These are phyloP conservation scores for Craniophora ligustri DNA, from an alignment of 2,888 invertebrate species.

Conservation along the genomic window DNA sequence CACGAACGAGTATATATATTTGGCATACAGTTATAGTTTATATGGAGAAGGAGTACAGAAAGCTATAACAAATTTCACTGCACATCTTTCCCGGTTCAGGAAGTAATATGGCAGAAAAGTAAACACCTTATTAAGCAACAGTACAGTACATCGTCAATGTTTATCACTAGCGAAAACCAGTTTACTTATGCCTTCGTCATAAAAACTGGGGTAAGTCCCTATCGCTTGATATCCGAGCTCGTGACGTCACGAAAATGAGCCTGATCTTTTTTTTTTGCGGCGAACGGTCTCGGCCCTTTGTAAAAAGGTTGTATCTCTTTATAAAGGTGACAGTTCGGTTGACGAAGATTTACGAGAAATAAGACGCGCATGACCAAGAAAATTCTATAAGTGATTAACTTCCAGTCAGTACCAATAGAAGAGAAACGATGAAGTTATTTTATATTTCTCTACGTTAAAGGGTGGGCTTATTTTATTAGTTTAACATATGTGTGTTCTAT, in stretches of 20 bases:
- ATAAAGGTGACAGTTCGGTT: slow-evolving; percentile 69
- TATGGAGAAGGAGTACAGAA: no score
- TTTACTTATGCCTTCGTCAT: slow-evolving; percentile 28
- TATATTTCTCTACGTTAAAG: no score
- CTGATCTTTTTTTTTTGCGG: slow-evolving; percentile 53
- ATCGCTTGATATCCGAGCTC: slow-evolving; percentile 23
- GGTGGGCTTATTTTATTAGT: no score
- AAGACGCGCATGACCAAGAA: slow-evolving; percentile 56
- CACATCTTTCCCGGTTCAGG: no score
- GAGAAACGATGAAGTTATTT: slow-evolving; percentile 39
- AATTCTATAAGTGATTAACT: slow-evolving; percentile 66
- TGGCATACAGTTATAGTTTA: no score
- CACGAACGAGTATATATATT: no score
- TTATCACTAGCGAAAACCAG: slow-evolving; percentile 30
- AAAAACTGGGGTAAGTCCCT: slow-evolving; percentile 35
- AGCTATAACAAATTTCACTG: no score
- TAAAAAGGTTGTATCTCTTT: slow-evolving; percentile 69
- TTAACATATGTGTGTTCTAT: no score
- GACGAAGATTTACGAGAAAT: slow-evolving; percentile 72
- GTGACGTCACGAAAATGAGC: slow-evolving; percentile 44
- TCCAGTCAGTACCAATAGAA: slow-evolving; percentile 37
- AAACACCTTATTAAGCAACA: slow-evolving; percentile 7
- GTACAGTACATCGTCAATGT: slow-evolving; percentile 25
- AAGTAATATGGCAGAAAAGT: slow-evolving; percentile 12
- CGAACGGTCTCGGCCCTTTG: slow-evolving; percentile 41